Evolutionary conservation across 2,888 invertebrate species (phyloP).

Genomic region (Meghimatium bilineatum): DNA sequence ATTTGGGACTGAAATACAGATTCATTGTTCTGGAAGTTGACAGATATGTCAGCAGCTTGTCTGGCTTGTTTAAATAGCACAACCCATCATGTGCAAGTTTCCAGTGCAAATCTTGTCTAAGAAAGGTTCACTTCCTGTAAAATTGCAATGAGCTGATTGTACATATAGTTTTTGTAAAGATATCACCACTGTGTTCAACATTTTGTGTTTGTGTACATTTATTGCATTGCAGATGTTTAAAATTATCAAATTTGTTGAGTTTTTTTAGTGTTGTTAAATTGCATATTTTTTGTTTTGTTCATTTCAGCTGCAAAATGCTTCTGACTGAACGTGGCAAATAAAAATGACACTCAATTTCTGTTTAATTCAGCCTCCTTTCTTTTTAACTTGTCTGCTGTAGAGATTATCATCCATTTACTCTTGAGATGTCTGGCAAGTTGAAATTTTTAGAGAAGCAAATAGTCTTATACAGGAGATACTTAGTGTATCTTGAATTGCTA

Average conservation of each 20-base stretch:
- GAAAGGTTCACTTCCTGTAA: background rate
- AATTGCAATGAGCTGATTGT: background rate
- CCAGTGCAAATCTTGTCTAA: background rate
- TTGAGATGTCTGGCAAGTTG: too few relatives aligned
- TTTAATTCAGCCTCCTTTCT: background rate
- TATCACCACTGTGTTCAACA: conserved; percentile 36
- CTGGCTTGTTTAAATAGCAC: background rate
- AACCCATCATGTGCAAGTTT: background rate
- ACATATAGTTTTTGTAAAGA: conserved; percentile 4
- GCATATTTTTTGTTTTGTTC: background rate
- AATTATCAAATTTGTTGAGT: conserved; percentile 6
- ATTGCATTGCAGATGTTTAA: conserved; percentile 16
- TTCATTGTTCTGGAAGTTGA: too few relatives aligned
- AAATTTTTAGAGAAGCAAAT: too few relatives aligned
- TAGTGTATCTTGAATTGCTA: too few relatives aligned
- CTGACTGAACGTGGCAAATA: conserved; percentile 22
- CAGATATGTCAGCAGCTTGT: too few relatives aligned
- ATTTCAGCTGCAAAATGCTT: conserved; percentile 26
- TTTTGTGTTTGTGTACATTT: conserved; percentile 14
- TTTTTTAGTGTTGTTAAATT: conserved; percentile 27
- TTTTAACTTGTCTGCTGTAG: too few relatives aligned
- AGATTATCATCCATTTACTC: too few relatives aligned
- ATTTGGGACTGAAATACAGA: too few relatives aligned
- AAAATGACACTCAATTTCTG: background rate
- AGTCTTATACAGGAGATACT: too few relatives aligned